Base-by-base conservation (phyloP, 2,888 invertebrate genomes). In the Drosophila austrosaltans region DNA sequence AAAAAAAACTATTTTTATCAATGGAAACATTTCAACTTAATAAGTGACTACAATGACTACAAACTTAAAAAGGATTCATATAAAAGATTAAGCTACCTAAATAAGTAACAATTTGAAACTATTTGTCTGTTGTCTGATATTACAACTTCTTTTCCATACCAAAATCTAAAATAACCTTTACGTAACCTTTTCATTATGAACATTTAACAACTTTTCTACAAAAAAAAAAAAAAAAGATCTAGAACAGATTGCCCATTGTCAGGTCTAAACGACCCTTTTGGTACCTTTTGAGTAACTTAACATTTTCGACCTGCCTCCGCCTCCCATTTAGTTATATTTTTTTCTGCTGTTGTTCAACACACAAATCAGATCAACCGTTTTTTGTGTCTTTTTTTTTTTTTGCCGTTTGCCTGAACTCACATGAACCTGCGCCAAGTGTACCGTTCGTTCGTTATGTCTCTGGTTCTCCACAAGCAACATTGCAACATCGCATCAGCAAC, bases 351-450 rank as follows among this genome's bases (percentile, higher is more conserved):
- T 48, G 25, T 36, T 62, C 53, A 61, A 71, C 25, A 81, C 72
- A 76, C 75, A 85, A 83, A 87, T 83, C 87, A 83, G 83, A 83
- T 87, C 82, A 87, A 76, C 53, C 67, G 69, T 57, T 67, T 48
- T 48, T 22, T 48, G 44, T 48, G 44, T 48, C 10, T 8, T 20
- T 48, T 7, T 44, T 44, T 48, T 22, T 48, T 48, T 48, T 72
- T 75, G 63, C 66, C 69, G 66, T 75, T 71, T 76, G 70, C 68
- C 22, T 83, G 87, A 83, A 83, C 83, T 71, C 74, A 58, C 73
- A 77, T 83, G 84, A 83, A 83, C 87, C 80, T 86, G 87, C 80
- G 76, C 78, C 70, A 66, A 71, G 75, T 76, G 72, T 82, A 82
- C 85, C 85, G 85, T 16, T 16, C 16, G 16, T 16, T 16, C 16